Percentiles rank a stretch among this genome's conserved stretches.
These are phyloP conservation scores for Gymnothorax javanicus DNA, from an alignment of 2,797 vertebrate species.

Conservation along the genomic window DNA sequence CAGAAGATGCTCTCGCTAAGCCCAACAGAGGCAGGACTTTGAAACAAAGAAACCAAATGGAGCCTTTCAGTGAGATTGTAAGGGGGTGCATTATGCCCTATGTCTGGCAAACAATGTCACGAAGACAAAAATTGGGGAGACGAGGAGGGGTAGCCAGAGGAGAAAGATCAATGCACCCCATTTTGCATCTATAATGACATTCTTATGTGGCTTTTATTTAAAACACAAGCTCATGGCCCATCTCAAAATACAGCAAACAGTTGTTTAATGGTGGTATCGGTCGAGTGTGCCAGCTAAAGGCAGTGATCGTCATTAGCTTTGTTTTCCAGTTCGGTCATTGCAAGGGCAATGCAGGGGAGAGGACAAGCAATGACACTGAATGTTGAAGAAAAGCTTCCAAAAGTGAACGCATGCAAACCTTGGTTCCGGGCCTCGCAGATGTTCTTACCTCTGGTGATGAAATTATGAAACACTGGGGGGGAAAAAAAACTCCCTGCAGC, in stretches of 20 bases:
- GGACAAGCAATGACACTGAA: background rate
- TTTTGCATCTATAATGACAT: background rate
- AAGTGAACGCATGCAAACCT: slow-evolving; percentile 9
- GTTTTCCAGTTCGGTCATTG: background rate
- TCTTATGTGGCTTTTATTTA: slow-evolving; percentile 8
- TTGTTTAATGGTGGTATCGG: background rate
- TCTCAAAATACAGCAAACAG: background rate
- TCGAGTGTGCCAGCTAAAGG: background rate
- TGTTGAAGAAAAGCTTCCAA: background rate
- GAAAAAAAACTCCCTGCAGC: background rate
- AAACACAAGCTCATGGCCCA: background rate
- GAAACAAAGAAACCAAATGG: background rate
- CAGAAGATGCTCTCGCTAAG: background rate
- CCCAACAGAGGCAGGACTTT: background rate
- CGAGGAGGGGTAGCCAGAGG: too few relatives aligned
- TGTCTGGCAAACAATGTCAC: background rate
- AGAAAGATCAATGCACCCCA: background rate
- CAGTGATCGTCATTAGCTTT: background rate
- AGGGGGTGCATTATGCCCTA: background rate
- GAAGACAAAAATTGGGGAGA: background rate
- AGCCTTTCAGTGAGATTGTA: background rate
- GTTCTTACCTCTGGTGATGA: background rate
- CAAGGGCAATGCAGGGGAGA: background rate
- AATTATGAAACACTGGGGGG: background rate
- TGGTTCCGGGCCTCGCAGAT: background rate